Evolutionary conservation across 2,888 invertebrate genomes (phyloP).

Genomic region (Brachylomia viminalis): DNA sequence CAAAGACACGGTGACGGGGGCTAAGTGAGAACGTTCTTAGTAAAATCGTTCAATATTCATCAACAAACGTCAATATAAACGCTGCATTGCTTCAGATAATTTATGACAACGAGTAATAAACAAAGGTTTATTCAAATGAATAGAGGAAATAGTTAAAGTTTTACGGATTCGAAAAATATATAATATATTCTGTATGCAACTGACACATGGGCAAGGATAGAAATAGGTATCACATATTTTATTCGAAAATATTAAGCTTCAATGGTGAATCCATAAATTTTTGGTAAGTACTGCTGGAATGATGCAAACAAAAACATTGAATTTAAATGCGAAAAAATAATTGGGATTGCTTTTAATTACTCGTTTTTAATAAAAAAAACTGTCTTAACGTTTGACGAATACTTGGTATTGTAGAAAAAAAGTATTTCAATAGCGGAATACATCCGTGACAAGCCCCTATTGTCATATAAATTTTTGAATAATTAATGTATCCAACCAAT

Average conservation of each 20-base stretch:
- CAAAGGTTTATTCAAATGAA: constrained; percentile 27
- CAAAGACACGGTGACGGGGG: constrained; percentile 64
- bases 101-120: constrained; percentile 35
- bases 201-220: neutral
- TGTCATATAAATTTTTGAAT: neutral
- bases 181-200: neutral
- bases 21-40: constrained; percentile 72
- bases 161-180: neutral
- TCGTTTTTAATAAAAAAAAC: too few species aligned
- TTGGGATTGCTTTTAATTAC: neutral
- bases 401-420: neutral
- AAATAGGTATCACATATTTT: neutral
- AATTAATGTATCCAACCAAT: neutral
- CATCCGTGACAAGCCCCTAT: neutral
- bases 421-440: neutral
- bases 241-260: too few species aligned
- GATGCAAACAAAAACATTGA: neutral
- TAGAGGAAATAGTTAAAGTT: neutral
- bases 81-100: constrained; percentile 53
- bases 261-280: too few species aligned
- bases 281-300: too few species aligned
- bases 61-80: constrained; percentile 71
- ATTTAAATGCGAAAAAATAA: neutral
- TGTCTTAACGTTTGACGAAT: neutral
- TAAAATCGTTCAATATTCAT: constrained; percentile 79